These are phyloP conservation scores for Prunella himalayana DNA, from an alignment of 2,113 vertebrate genomes.

Conservation along the genomic window DNA sequence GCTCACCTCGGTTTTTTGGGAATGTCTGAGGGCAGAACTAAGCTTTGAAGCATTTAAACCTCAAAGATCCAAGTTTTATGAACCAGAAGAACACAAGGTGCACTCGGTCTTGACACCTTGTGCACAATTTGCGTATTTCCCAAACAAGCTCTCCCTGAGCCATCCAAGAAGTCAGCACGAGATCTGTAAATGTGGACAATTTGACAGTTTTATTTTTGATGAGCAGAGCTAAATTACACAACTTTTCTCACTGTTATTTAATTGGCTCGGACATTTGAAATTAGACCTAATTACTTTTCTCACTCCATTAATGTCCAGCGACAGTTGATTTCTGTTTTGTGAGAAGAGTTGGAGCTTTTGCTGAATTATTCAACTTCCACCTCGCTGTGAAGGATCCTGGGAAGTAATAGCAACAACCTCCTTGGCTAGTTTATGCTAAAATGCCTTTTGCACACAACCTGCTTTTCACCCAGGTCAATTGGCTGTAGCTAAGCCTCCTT, in stretches of 20 bases:
- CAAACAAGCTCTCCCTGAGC: background rate
- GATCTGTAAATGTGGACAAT: background rate
- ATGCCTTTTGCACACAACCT: background rate
- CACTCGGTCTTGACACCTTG: background rate
- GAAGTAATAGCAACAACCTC: background rate
- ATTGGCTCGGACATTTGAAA: slow-evolving; percentile 31
- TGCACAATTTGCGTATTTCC: background rate
- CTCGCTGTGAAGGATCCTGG: background rate
- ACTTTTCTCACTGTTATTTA: background rate
- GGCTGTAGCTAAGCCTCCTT: background rate
- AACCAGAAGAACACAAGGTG: background rate
- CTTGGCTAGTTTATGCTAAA: background rate
- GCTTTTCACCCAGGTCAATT: background rate
- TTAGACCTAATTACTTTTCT: slow-evolving; percentile 53
- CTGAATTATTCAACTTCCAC: background rate
- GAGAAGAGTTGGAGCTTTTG: background rate
- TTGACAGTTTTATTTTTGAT: background rate
- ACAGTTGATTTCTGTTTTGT: background rate
- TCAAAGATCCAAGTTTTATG: background rate
- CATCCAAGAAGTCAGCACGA: background rate
- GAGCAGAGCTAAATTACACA: background rate
- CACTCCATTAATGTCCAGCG: background rate
- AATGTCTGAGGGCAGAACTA: background rate
- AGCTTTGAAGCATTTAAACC: background rate
- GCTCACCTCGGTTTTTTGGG: background rate